A percentile compares a stretch with the other conserved stretches of the same genome.
These are phyloP conservation scores for Nephila pilipes DNA, from an alignment of 1,140 invertebrate genomes.

Conservation along the genomic window DNA sequence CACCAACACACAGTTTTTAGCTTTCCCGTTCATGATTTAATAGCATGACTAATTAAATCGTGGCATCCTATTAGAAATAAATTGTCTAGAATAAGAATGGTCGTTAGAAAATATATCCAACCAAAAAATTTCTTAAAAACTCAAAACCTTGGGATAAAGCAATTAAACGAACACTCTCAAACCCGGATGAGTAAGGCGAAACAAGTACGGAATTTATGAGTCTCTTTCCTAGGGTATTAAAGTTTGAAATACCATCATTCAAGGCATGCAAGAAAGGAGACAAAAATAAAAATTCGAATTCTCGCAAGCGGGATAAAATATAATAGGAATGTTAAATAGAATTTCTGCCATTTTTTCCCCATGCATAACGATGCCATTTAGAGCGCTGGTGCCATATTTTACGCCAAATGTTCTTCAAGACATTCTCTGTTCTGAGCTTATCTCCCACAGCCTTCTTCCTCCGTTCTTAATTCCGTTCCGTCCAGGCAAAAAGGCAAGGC, in stretches of 20 bases:
- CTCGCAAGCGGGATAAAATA: neutral
- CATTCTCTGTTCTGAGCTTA: neutral
- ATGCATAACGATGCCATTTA: constrained; percentile 33
- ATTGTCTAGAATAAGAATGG: too few relatives aligned
- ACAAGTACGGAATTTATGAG: neutral
- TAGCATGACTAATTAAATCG: too few relatives aligned
- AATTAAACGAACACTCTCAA: neutral
- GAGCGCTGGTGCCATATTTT: neutral
- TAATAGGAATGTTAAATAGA: constrained; percentile 31
- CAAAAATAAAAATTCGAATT: neutral
- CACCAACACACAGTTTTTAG: too few relatives aligned
- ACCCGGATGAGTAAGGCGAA: neutral
- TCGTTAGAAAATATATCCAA: too few relatives aligned
- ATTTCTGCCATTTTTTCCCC: constrained; percentile 1
- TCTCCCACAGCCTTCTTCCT: neutral
- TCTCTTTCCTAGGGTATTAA: neutral
- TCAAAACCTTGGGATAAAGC: neutral
- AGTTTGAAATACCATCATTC: neutral
- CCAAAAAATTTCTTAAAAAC: too few relatives aligned
- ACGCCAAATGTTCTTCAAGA: neutral
- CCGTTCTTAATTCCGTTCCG: constrained; percentile 38
- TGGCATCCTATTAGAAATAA: too few relatives aligned
- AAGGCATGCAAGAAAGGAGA: neutral
- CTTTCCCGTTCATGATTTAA: too few relatives aligned
- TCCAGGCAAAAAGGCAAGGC: neutral